Conservation (phyloP, 30 jellyfish, hydroid and myxozoan genomes). For the Turritopsis dohrnii region DNA sequence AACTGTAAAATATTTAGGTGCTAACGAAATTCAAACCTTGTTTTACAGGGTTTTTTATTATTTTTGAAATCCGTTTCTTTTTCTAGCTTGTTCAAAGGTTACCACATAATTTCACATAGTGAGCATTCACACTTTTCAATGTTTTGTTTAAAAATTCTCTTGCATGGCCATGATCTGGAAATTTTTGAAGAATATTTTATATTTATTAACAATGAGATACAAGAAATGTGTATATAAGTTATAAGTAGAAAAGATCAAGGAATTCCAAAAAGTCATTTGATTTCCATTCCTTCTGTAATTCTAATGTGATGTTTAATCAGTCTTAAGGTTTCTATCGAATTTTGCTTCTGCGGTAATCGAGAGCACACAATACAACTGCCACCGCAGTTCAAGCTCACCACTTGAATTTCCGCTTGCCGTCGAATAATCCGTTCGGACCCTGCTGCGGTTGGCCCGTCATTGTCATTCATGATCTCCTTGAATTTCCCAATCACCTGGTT, state of each 20-base stretch:
- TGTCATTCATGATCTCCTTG: too few relatives aligned
- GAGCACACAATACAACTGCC: too few relatives aligned
- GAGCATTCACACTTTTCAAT: not conserved
- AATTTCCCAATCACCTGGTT: too few relatives aligned
- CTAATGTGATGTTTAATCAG: too few relatives aligned
- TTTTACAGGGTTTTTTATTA: not conserved
- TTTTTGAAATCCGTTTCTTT: not conserved
- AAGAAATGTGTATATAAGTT: constrained; percentile 9
- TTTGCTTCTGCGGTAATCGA: too few relatives aligned
- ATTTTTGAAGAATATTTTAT: constrained; percentile 18
- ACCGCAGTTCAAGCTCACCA: too few relatives aligned
- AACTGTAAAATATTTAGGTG: constrained; percentile 44
- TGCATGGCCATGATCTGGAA: not conserved
- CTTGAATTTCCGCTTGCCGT: too few relatives aligned
- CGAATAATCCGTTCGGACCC: too few relatives aligned
- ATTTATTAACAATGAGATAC: constrained; percentile 17
- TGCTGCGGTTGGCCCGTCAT: too few relatives aligned
- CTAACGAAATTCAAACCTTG: not conserved
- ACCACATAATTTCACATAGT: not conserved
- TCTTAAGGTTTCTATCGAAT: too few relatives aligned
- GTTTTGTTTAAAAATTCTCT: not conserved
- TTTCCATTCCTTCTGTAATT: not conserved
- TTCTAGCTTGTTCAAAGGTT: not conserved
- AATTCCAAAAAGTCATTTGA: not conserved
- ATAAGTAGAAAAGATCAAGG: constrained; percentile 2